Evolutionary conservation across 2,113 vertebrate species (phyloP), one percentile per base, ranked within the genome.

Genomic region (Syrmaticus mikado): DNA sequence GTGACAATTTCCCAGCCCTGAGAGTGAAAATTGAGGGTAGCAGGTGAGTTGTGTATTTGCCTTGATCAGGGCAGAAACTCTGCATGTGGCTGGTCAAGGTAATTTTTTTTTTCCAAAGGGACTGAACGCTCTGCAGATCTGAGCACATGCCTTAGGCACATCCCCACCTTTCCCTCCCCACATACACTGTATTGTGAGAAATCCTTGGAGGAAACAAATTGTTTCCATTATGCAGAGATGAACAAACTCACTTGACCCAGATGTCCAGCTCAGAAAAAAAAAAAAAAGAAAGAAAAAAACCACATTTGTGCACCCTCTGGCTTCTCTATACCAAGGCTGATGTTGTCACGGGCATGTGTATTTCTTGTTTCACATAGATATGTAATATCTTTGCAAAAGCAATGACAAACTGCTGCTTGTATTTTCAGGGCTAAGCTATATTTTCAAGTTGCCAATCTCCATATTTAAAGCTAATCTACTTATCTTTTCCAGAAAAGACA

Each of bases 161-260:
- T 12, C 40, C 2, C 7, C 0, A 0, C 43, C 62, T 58, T 67
- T n/a, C 24, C n/a, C 27, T 90, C 73, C 64, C 28, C 8, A 3
- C 15, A 41, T 77, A 5, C 57, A 80, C 45, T 28, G 80, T 68
- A 38, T 41, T 70, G 78, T 79, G 55, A 92, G 40, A 28, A 94
- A 28, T 82, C 55, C 32, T 55, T 22, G 22, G 55, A 84, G 62
- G 66, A 96, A 93, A 50, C 27, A 62, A 88, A 67, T 90, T 61
- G 28, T 72, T 85, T 79, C 66, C 50, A 82, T 70, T 68, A 75
- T 8, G 46, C 22, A 55, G 67, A 12, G 28, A 58, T 74, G 71
- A 90, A 55, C 74, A 92, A 70, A 62, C 5, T 40, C 86, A 72
- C 45, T 65, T 19, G 2, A 78, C 40, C 27, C 73, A 78, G 32